Conservation (phyloP, 2,797 vertebrate genomes). For the Macroramphosus scolopax region DNA sequence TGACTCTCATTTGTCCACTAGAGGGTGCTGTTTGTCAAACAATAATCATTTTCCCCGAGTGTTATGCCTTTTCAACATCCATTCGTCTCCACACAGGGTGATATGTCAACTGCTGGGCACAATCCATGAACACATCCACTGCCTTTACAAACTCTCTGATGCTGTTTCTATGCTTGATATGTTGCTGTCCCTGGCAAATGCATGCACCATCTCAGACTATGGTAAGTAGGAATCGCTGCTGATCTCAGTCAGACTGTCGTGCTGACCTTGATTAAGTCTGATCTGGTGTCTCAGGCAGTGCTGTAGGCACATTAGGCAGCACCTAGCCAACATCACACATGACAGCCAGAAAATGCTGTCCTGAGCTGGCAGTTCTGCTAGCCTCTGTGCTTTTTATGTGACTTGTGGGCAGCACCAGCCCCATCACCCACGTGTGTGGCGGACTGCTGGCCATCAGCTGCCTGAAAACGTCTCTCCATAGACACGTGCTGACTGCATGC, state of each 20-base stretch:
- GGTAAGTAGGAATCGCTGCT: conserved; percentile 71
- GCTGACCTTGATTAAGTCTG: conserved; percentile 17
- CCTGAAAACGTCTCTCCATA: conserved; percentile 67
- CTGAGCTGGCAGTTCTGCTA: conserved; percentile 32
- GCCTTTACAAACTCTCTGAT: conserved; percentile 94
- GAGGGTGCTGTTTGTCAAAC: conserved; percentile 39
- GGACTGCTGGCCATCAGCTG: conserved; percentile 66
- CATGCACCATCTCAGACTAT: conserved; percentile 92
- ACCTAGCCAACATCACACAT: conserved; percentile 31
- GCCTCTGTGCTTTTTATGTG: conserved; percentile 34
- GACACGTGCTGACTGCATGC: conserved; percentile 63
- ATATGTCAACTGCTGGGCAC: conserved; percentile 88
- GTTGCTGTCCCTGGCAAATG: conserved; percentile 90
- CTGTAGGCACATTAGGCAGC: conserved; percentile 19
- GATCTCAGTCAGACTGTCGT: conserved; percentile 16
- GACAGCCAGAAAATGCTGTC: conserved; percentile 27
- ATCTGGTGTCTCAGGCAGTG: conserved; percentile 34
- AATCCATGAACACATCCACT: conserved; percentile 90
- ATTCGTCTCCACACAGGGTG: conserved; percentile 76
- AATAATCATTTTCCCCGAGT: background rate
- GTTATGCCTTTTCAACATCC: conserved; percentile 1
- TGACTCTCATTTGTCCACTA: conserved; percentile 57
- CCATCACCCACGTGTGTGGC: conserved; percentile 51
- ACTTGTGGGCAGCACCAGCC: conserved; percentile 41
- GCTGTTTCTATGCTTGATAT: conserved; percentile 98